Conservation (phyloP, 1,140 invertebrate species). For the Heterodera carotae region DNA sequence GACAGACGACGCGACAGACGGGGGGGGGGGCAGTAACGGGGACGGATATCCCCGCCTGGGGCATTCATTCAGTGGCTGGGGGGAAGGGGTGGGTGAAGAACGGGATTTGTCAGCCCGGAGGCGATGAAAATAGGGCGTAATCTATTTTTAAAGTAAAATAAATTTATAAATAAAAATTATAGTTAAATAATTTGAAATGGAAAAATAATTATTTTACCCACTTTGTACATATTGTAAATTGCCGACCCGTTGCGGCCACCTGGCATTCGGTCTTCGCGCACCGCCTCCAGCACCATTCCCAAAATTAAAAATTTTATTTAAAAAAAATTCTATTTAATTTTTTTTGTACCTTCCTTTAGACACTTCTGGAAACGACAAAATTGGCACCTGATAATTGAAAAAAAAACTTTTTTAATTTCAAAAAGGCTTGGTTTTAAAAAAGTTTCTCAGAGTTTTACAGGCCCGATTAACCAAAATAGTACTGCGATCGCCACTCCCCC, state of each 20-base stretch:
- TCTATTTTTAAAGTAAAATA: neutral
- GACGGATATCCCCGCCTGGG: neutral
- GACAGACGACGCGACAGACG: too few species aligned
- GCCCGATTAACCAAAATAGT: too few species aligned
- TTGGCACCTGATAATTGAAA: slow-evolving; percentile 74
- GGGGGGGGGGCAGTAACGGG: too few species aligned
- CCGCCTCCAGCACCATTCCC: slow-evolving; percentile 98
- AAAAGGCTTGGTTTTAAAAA: too few species aligned
- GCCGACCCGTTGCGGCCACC: slow-evolving; percentile 96
- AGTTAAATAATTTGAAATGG: neutral
- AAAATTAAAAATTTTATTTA: neutral
- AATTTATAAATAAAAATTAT: neutral
- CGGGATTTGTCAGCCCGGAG: too few species aligned
- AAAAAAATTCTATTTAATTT: neutral
- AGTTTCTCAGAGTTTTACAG: too few species aligned
- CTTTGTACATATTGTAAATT: slow-evolving; percentile 98
- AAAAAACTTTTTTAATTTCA: neutral
- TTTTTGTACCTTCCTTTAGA: slow-evolving; percentile 71
- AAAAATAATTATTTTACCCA: slow-evolving; percentile 59
- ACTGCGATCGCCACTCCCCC: too few species aligned
- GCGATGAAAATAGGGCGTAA: too few species aligned
- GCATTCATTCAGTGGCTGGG: too few species aligned
- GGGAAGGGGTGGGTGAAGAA: too few species aligned
- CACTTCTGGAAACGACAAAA: slow-evolving; percentile 99
- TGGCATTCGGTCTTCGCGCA: slow-evolving; percentile 95